phyloP scores from a whole-genome alignment of 2,113 vertebrate species.

The Thunnus thynnus region DNA sequence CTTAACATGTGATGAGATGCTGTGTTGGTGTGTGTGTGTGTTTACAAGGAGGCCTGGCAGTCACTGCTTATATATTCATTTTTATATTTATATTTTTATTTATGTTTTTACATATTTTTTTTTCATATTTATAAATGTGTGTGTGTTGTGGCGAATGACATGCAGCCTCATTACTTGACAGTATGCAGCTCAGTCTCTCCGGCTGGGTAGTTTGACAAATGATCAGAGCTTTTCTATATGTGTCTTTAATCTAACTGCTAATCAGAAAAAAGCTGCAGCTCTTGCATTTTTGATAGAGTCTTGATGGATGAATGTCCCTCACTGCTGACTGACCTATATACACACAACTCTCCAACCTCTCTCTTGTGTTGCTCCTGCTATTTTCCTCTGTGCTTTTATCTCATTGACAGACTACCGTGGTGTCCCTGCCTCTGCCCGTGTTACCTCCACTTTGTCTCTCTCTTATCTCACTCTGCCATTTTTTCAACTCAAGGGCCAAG shows the following conservation, averaged over 20 bases:
- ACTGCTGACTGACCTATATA: conserved; percentile 56
- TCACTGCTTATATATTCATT: neutral
- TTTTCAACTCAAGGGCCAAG: neutral
- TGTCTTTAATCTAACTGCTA: conserved; percentile 44
- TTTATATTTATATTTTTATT: too few species aligned
- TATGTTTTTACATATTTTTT: too few species aligned
- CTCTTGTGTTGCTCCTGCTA: conserved; percentile 1
- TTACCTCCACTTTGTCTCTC: conserved; percentile 12
- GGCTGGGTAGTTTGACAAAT: conserved; percentile 9
- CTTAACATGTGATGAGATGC: conserved; percentile 2
- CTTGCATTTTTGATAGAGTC: conserved; percentile 48
- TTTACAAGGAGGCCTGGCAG: too few species aligned
- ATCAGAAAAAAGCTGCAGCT: conserved; percentile 34
- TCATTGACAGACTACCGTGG: conserved; percentile 16
- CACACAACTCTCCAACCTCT: neutral
- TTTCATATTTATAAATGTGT: neutral
- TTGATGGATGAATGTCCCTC: conserved; percentile 58
- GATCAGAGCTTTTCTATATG: conserved; percentile 23
- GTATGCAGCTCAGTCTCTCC: neutral
- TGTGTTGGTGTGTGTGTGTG: neutral
- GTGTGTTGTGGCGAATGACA: neutral
- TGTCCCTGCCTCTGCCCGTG: neutral
- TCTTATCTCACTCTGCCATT: neutral
- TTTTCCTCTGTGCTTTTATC: conserved; percentile 42
- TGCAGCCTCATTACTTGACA: conserved; percentile 4